Conservation (phyloP, 2,888 invertebrate genomes). For the Arge pagana region DNA sequence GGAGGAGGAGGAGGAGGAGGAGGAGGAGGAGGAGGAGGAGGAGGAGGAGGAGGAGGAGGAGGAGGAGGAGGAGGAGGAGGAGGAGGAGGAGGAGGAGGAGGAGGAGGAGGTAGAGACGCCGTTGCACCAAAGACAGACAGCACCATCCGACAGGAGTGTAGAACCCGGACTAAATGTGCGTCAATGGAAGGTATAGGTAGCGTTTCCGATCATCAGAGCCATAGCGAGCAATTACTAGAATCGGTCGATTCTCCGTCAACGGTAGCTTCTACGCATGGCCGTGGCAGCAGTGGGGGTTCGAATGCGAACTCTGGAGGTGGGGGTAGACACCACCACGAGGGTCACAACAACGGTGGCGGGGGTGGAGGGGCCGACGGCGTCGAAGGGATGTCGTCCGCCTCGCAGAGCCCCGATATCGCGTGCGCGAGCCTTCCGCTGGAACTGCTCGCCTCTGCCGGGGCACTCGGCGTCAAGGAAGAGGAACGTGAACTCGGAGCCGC, state of each 20-base stretch:
- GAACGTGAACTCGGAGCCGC: conserved; percentile 54
- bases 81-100: conserved; percentile 5
- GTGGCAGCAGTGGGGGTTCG: conserved; percentile 32
- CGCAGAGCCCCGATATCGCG: conserved; percentile 57
- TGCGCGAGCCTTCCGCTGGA: conserved; percentile 57
- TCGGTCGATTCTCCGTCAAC: conserved; percentile 59
- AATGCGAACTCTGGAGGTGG: conserved; percentile 37
- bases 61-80: neutral
- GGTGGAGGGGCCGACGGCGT: conserved; percentile 43
- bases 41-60: conserved; percentile 5
- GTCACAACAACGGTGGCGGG: conserved; percentile 16
- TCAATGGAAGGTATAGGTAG: conserved; percentile 59
- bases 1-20: neutral
- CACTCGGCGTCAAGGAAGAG: conserved; percentile 58
- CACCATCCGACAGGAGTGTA: conserved; percentile 37
- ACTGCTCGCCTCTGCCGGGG: conserved; percentile 56
- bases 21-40: neutral
- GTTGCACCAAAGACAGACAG: conserved; percentile 29
- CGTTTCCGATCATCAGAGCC: conserved; percentile 57
- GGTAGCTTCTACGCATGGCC: conserved; percentile 54
- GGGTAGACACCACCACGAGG: conserved; percentile 23
- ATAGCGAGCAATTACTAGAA: conserved; percentile 58
- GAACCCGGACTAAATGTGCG: conserved; percentile 54
- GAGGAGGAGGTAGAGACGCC: conserved; percentile 20
- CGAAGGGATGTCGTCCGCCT: conserved; percentile 57